Conservation (phyloP, 2,888 invertebrate species). For the Celastrina argiolus region DNA sequence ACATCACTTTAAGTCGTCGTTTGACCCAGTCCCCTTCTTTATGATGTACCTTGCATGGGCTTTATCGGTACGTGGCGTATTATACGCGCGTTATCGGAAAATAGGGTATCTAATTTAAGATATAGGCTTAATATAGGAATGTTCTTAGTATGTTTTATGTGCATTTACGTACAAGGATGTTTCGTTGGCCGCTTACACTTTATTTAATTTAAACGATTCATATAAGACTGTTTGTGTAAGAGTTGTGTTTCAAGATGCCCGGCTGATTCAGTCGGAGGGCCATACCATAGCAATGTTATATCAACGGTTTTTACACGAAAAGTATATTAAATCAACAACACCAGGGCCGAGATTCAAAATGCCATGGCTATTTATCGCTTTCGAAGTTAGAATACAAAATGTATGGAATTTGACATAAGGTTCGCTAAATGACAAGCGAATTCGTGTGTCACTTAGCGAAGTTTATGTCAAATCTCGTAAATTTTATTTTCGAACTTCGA, state of each 20-base stretch:
- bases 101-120: slow-evolving; percentile 62
- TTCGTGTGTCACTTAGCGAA: too few species aligned
- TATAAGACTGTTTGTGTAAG: slow-evolving; percentile 69
- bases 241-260: slow-evolving; percentile 58
- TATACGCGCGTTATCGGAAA: slow-evolving; percentile 65
- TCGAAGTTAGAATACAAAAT: too few species aligned
- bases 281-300: neutral
- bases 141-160: slow-evolving; percentile 50
- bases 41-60: slow-evolving; percentile 55
- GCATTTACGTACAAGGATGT: slow-evolving; percentile 51
- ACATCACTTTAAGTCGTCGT: neutral
- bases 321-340: too few species aligned
- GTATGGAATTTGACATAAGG: too few species aligned
- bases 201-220: slow-evolving; percentile 51
- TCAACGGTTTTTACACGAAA: neutral
- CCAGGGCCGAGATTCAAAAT: too few species aligned
- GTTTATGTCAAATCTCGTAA: too few species aligned
- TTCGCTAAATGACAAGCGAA: too few species aligned
- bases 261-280: slow-evolving; percentile 36
- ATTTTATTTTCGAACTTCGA: too few species aligned
- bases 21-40: neutral
- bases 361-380: too few species aligned
- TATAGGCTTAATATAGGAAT: slow-evolving; percentile 59
- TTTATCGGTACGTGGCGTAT: slow-evolving; percentile 61
- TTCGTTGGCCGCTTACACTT: slow-evolving; percentile 41